These are phyloP conservation scores for Champsocephalus esox DNA, from an alignment of 2,797 vertebrate genomes.

Conservation along the genomic window DNA sequence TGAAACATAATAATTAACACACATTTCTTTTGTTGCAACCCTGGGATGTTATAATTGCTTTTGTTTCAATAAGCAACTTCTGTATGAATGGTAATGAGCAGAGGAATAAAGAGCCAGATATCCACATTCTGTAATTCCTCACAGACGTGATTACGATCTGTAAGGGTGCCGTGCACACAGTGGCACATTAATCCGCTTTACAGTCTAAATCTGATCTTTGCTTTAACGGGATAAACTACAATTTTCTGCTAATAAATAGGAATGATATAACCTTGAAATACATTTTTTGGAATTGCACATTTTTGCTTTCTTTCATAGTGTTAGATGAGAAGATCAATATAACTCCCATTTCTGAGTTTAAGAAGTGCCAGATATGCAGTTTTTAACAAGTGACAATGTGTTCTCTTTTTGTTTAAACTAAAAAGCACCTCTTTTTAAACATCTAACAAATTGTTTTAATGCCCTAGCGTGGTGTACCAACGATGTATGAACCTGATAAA, in stretches of 20 bases:
- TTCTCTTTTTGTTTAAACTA: too few species aligned
- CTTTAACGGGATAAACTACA: not conserved
- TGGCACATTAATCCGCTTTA: slow-evolving; percentile 35
- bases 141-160: slow-evolving; percentile 12
- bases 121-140: slow-evolving; percentile 2
- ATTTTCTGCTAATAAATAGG: not conserved
- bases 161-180: not conserved
- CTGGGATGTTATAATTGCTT: slow-evolving; percentile 16
- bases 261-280: not conserved
- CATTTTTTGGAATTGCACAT: not conserved
- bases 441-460: not conserved
- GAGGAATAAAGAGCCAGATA: not conserved
- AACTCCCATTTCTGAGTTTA: not conserved
- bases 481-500: not conserved
- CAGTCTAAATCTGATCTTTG: slow-evolving; percentile 20
- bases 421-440: not conserved
- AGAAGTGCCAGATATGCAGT: not conserved
- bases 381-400: too few species aligned
- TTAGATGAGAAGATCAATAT: not conserved
- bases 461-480: not conserved
- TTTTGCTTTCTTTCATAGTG: not conserved
- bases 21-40: slow-evolving; percentile 19
- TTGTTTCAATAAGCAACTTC: slow-evolving; percentile 8
- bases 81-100: slow-evolving; percentile 30
- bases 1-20: slow-evolving; percentile 48